Evolutionary conservation across 2,113 vertebrate genomes (phyloP).

Genomic region (Muscicapa adusta): DNA sequence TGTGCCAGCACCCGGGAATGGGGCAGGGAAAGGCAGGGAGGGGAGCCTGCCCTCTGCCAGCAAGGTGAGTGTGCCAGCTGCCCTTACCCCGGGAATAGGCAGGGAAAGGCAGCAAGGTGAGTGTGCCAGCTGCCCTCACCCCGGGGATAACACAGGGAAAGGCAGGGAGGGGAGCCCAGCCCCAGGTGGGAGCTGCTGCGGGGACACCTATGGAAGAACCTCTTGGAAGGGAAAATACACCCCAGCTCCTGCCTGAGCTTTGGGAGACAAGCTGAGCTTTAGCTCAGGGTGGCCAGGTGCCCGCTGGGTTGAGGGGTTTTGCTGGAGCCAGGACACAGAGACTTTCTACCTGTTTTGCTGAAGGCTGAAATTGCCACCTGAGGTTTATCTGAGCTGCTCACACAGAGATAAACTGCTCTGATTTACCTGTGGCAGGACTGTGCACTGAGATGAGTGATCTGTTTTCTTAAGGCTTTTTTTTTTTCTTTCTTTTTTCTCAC

Average conservation of each 20-base stretch:
- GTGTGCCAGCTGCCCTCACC: not conserved
- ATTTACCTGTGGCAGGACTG: not conserved
- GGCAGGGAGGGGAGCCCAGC: accelerated
- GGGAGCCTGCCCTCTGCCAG: too few species aligned
- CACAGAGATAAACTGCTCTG: not conserved
- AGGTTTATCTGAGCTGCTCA: not conserved
- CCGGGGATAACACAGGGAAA: not conserved
- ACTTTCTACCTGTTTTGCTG: not conserved
- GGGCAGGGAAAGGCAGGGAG: not conserved
- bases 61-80: not conserved
- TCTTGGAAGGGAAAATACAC: not conserved
- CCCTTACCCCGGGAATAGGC: not conserved
- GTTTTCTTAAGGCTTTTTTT: not conserved
- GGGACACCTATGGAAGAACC: accelerated
- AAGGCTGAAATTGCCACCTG: not conserved
- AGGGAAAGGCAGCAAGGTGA: not conserved
- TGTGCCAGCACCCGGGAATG: not conserved
- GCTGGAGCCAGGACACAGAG: accelerated
- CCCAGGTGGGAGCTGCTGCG: accelerated
- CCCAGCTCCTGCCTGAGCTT: not conserved
- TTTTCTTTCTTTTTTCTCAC: not conserved
- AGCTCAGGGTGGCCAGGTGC: not conserved
- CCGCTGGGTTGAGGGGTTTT: not conserved
- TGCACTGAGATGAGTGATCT: not conserved
- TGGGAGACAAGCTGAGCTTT: too few species aligned